These are phyloP conservation scores for Lithodes maja DNA, from an alignment of 2,888 invertebrate species.

Conservation along the genomic window DNA sequence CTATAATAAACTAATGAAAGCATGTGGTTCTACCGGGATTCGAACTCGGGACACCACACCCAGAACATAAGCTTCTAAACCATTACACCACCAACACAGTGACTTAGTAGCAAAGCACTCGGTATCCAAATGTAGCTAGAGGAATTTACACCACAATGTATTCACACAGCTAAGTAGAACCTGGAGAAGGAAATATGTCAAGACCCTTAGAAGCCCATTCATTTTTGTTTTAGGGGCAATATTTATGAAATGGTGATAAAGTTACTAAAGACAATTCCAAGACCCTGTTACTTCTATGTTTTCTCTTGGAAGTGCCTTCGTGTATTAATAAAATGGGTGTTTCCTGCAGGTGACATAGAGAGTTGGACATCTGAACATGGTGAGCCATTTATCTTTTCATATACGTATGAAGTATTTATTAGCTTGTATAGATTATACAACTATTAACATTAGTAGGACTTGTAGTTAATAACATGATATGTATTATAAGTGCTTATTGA, in stretches of 20 bases:
- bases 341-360: neutral
- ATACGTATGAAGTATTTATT: neutral
- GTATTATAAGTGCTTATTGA: neutral
- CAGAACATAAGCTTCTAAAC: too few species aligned
- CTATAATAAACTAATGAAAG: too few species aligned
- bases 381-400: neutral
- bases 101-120: too few species aligned
- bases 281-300: slow-evolving; percentile 1
- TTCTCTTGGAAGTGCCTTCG: neutral
- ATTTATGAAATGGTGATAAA: neutral
- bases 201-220: slow-evolving; percentile 7
- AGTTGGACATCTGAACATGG: neutral
- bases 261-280: slow-evolving; percentile 2
- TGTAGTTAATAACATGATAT: neutral
- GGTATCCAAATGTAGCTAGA: too few species aligned
- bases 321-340: too few species aligned
- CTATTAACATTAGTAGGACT: slow-evolving; percentile 2
- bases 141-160: too few species aligned
- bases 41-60: too few species aligned
- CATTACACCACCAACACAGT: too few species aligned
- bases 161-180: too few species aligned
- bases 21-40: too few species aligned
- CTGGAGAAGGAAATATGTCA: too few species aligned
- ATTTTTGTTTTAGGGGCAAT: neutral
- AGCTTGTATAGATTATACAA: neutral